These are phyloP conservation scores for Mellilla xanthometata DNA, from an alignment of 2,888 invertebrate genomes.

Conservation along the genomic window DNA sequence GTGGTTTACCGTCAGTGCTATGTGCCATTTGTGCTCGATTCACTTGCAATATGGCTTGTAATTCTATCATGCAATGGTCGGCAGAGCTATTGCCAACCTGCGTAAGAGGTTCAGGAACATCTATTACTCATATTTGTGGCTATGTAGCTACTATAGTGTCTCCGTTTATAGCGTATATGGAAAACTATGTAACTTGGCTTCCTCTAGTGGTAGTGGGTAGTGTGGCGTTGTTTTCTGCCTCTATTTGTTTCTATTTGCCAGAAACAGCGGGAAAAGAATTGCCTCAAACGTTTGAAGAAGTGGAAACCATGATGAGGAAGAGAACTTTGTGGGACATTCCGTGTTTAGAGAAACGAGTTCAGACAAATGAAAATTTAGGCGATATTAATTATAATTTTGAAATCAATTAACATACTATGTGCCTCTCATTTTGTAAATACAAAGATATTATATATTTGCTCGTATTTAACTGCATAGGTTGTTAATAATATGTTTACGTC, in stretches of 20 bases:
- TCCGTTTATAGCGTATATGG: slow-evolving; percentile 59
- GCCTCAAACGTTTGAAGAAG: slow-evolving; percentile 48
- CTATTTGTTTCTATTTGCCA: slow-evolving; percentile 30
- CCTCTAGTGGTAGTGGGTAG: slow-evolving; percentile 49
- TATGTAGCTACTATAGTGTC: slow-evolving; percentile 55
- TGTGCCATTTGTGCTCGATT: slow-evolving; percentile 63
- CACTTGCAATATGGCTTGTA: slow-evolving; percentile 53
- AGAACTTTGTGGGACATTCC: slow-evolving; percentile 41
- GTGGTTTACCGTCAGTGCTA: slow-evolving; percentile 51
- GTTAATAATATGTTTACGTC: too few species aligned
- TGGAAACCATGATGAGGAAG: slow-evolving; percentile 36
- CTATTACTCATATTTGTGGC: slow-evolving; percentile 58
- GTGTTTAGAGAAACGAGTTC: slow-evolving; percentile 28
- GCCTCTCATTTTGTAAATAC: too few species aligned
- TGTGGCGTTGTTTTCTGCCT: slow-evolving; percentile 32
- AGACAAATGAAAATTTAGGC: slow-evolving; percentile 6
- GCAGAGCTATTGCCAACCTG: slow-evolving; percentile 63
- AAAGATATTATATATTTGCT: too few species aligned
- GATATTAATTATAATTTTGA: slow-evolving; percentile 25
- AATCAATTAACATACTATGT: slow-evolving; percentile 5
- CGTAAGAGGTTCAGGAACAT: slow-evolving; percentile 56
- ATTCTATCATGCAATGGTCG: slow-evolving; percentile 56
- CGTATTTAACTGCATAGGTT: too few species aligned
- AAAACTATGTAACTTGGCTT: slow-evolving; percentile 46
- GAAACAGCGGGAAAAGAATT: slow-evolving; percentile 45